phyloP scores from a whole-genome alignment of 64 coral and sea anemone species.

The Stylophora pistillata region DNA sequence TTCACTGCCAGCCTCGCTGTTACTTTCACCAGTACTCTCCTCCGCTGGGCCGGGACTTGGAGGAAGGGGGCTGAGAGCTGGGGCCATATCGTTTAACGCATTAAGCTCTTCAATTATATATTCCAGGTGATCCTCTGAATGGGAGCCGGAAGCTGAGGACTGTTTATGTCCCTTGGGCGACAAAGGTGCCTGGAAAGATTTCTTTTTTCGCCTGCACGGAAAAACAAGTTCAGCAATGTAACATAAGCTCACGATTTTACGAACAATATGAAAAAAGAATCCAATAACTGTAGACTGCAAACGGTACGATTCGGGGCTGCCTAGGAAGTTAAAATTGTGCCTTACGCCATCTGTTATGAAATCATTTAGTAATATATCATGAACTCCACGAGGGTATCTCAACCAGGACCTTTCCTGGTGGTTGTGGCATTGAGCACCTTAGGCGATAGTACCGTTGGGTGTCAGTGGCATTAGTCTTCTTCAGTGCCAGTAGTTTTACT shows the following conservation, averaged over 20 bases:
- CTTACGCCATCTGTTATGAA: no score
- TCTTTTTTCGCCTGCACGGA: background rate
- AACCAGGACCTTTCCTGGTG: no score
- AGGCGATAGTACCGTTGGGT: no score
- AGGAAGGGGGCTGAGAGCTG: background rate
- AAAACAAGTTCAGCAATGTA: background rate
- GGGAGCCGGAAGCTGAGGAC: background rate
- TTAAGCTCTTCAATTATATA: background rate
- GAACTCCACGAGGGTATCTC: no score
- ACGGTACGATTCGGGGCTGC: no score
- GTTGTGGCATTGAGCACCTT: no score
- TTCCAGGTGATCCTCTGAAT: background rate
- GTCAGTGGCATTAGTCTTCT: no score
- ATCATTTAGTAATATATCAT: no score
- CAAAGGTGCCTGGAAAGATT: background rate
- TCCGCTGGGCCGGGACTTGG: slow-evolving; percentile 13
- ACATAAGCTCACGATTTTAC: background rate
- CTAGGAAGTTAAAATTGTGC: no score
- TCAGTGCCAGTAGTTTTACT: no score
- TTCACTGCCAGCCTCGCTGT: slow-evolving; percentile 4
- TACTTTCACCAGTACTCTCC: slow-evolving; percentile 2
- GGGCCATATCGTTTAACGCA: background rate
- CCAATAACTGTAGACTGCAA: background rate
- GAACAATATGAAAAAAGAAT: background rate
- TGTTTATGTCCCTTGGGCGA: background rate